phyloP scores from a whole-genome alignment of 92 coral and sea anemone species.

The Metridium senile region DNA sequence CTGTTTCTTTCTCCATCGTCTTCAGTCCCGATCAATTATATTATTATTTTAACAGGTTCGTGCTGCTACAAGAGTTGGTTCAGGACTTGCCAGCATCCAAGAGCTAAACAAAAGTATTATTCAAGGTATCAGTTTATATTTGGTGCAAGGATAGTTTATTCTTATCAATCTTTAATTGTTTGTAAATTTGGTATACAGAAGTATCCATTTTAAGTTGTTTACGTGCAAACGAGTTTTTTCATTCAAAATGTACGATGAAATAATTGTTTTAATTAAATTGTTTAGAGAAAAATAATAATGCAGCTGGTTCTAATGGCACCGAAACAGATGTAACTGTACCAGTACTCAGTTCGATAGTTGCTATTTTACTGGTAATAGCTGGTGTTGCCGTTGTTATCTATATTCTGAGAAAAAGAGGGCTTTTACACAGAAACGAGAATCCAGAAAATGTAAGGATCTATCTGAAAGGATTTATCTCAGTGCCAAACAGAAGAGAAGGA shows the following conservation, averaged over 20 bases:
- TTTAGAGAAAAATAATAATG: background rate
- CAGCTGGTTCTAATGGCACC: background rate
- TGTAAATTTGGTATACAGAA: too few relatives aligned
- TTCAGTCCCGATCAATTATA: background rate
- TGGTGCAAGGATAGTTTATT: too few relatives aligned
- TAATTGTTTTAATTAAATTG: too few relatives aligned
- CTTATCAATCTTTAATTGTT: too few relatives aligned
- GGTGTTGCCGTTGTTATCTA: background rate
- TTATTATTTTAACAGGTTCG: background rate
- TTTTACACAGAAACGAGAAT: background rate
- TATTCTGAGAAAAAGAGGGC: background rate
- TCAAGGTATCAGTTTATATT: background rate
- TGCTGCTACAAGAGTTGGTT: too few relatives aligned
- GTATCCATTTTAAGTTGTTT: too few relatives aligned
- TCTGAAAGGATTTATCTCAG: background rate
- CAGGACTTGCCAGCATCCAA: background rate
- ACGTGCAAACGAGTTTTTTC: too few relatives aligned
- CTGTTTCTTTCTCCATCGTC: too few relatives aligned
- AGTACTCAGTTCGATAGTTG: slow-evolving; percentile 13
- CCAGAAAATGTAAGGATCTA: background rate
- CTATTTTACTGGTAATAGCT: background rate
- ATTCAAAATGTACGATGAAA: too few relatives aligned
- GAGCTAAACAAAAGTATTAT: background rate
- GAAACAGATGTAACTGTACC: slow-evolving; percentile 10
- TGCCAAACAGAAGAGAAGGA: background rate